Evolutionary conservation across 2,888 invertebrate genomes (phyloP).

Genomic region (Caenorhabditis becei): DNA sequence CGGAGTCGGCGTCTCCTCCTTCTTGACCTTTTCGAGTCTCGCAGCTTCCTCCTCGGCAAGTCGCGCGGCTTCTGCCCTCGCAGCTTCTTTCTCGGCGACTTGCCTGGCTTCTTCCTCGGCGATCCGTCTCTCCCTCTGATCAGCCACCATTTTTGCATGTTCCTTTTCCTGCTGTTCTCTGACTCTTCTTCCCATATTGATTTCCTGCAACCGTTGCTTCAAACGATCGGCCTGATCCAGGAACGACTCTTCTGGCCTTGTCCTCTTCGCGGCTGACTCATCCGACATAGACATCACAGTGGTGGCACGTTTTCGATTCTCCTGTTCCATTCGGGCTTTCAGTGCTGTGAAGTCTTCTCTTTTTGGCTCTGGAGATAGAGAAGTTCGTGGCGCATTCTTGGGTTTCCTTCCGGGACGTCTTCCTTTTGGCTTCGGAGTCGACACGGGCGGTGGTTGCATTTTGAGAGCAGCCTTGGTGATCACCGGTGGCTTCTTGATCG

Average conservation of each 20-base stretch:
- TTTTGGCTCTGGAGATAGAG: not conserved
- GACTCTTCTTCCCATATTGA: too few relatives aligned
- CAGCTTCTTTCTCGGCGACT: too few relatives aligned
- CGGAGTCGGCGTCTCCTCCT: not conserved
- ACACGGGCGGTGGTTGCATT: not conserved
- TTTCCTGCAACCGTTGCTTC: too few relatives aligned
- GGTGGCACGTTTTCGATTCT: not conserved
- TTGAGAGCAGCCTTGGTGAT: conserved; percentile 31
- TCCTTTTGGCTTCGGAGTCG: not conserved
- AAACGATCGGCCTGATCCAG: too few relatives aligned
- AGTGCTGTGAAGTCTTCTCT: not conserved
- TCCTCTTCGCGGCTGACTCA: not conserved
- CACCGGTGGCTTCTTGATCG: not conserved
- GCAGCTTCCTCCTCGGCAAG: too few relatives aligned
- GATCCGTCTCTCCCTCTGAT: too few relatives aligned
- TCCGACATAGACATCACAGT: not conserved
- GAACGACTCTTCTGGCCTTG: not conserved
- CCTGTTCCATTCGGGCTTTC: not conserved
- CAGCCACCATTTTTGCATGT: not conserved
- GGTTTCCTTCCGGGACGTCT: not conserved
- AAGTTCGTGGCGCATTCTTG: too few relatives aligned
- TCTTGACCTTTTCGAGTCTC: not conserved
- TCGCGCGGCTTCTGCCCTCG: too few relatives aligned
- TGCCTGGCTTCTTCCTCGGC: too few relatives aligned
- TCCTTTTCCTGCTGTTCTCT: not conserved